Conservation (phyloP, 1,140 invertebrate genomes). For the Cepaea nemoralis region DNA sequence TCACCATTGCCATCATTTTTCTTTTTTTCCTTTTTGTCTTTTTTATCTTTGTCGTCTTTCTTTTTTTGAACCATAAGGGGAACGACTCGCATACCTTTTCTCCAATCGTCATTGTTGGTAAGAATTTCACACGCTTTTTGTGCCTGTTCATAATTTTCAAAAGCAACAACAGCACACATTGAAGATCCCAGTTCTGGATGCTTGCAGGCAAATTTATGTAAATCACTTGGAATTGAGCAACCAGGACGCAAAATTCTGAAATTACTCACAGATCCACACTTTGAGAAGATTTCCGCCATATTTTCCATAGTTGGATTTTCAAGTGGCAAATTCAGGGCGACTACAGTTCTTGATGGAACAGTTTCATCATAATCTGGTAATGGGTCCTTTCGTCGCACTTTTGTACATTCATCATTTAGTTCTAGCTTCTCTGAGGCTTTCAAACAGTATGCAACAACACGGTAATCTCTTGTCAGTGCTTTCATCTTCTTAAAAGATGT, state of each 20-base stretch:
- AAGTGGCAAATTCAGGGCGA: slow-evolving; percentile 87
- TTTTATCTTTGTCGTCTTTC: slow-evolving; percentile 61
- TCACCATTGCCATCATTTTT: slow-evolving; percentile 28
- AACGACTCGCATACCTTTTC: slow-evolving; percentile 75
- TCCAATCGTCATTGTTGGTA: slow-evolving; percentile 68
- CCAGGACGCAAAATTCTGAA: slow-evolving; percentile 88
- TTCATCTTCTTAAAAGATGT: slow-evolving; percentile 86
- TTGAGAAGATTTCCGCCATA: slow-evolving; percentile 87
- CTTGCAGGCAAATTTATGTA: slow-evolving; percentile 88
- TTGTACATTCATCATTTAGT: slow-evolving; percentile 91
- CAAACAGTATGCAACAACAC: slow-evolving; percentile 88
- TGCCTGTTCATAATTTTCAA: slow-evolving; percentile 87
- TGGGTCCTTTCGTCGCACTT: slow-evolving; percentile 85
- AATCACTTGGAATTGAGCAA: slow-evolving; percentile 87
- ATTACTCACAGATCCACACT: slow-evolving; percentile 88
- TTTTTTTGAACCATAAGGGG: slow-evolving; percentile 62
- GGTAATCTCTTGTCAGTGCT: slow-evolving; percentile 89
- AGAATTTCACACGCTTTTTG: slow-evolving; percentile 80
- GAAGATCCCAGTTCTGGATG: slow-evolving; percentile 86
- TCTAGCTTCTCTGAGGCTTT: slow-evolving; percentile 84
- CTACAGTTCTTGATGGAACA: slow-evolving; percentile 88
- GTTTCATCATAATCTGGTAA: slow-evolving; percentile 92
- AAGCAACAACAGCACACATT: slow-evolving; percentile 90
- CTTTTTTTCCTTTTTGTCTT: slow-evolving; percentile 31
- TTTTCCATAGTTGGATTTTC: slow-evolving; percentile 88